Evolutionary conservation across 2,797 vertebrate genomes (phyloP).

Genomic region (Artibeus jamaicensis): DNA sequence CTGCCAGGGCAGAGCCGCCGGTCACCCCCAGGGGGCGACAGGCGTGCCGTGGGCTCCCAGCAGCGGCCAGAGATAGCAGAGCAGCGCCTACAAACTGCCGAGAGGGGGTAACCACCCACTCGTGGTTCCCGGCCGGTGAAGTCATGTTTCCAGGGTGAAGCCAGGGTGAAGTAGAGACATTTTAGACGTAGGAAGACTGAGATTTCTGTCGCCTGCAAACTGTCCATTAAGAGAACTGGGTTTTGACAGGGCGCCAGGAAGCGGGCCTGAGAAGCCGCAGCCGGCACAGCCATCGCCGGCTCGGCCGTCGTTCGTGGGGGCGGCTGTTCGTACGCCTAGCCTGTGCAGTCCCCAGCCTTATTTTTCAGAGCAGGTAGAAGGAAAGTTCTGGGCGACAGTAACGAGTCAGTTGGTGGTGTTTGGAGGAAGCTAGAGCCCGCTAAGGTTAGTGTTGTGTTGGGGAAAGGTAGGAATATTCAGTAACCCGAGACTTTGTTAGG

Average conservation of each 20-base stretch:
- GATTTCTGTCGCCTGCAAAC: background rate
- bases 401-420: too few relatives aligned
- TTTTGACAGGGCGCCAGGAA: background rate
- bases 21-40: background rate
- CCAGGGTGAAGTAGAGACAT: background rate
- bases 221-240: background rate
- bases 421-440: background rate
- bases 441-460: background rate
- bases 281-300: too few relatives aligned
- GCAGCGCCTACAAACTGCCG: accelerated
- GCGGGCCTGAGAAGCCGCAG: background rate
- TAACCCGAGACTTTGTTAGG: background rate
- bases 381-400: too few relatives aligned
- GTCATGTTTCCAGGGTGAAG: background rate
- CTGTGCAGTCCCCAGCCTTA: too few relatives aligned
- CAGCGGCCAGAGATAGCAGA: background rate
- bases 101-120: accelerated
- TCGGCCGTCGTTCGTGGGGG: accelerated
- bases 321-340: background rate
- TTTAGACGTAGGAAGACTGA: too few relatives aligned
- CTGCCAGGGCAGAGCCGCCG: too few relatives aligned
- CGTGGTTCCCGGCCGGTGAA: background rate
- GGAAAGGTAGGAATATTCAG: background rate
- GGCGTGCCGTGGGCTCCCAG: accelerated
- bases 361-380: background rate